These are phyloP conservation scores for Meliscaeva auricollis DNA, from an alignment of 2,888 invertebrate genomes.

Conservation along the genomic window DNA sequence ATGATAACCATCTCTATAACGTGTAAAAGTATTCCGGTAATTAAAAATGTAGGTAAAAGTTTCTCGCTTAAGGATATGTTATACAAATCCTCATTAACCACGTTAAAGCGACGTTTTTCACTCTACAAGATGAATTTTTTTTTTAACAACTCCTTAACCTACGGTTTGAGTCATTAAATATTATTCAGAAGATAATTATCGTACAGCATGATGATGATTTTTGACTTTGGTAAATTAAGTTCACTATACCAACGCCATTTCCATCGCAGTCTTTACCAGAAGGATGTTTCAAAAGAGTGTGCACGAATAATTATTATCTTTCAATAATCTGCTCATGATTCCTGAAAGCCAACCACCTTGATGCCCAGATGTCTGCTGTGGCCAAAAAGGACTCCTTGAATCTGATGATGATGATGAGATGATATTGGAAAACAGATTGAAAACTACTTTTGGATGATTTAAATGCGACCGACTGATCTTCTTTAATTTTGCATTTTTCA, in stretches of 20 bases:
- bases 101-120: slow-evolving; percentile 47
- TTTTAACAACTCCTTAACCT: slow-evolving; percentile 36
- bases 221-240: slow-evolving; percentile 72
- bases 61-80: slow-evolving; percentile 48
- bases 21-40: slow-evolving; percentile 71
- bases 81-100: slow-evolving; percentile 47
- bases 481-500: slow-evolving; percentile 23
- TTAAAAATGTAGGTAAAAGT: slow-evolving; percentile 74
- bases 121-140: not conserved
- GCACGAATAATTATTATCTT: slow-evolving; percentile 65
- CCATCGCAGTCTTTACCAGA: slow-evolving; percentile 20
- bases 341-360: no score
- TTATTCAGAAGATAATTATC: slow-evolving; percentile 74
- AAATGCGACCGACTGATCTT: slow-evolving; percentile 43
- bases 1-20: not conserved
- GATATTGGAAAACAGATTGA: slow-evolving; percentile 47
- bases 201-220: slow-evolving; percentile 74
- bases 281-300: slow-evolving; percentile 46
- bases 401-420: not conserved
- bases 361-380: no score
- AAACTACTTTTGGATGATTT: slow-evolving; percentile 64
- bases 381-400: no score
- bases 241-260: slow-evolving; percentile 37
- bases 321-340: slow-evolving; percentile 60
- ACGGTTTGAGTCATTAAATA: slow-evolving; percentile 73